Evolutionary conservation across 2,797 vertebrate genomes (phyloP), one percentile per base, ranked within the genome.

Genomic region (Phoxinus dragarum): DNA sequence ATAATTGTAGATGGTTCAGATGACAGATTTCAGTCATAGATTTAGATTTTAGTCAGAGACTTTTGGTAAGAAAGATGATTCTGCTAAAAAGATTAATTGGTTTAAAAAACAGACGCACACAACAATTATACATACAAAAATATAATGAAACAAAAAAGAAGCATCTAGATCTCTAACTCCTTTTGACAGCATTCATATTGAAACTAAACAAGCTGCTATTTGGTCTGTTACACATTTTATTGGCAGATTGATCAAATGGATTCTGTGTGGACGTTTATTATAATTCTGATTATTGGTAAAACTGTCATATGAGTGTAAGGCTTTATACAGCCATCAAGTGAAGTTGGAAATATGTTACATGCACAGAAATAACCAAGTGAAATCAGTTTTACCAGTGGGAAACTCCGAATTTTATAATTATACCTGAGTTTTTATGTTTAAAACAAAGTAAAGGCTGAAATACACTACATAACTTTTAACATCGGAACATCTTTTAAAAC

Each of bases 1-100:
- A 89, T 54, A 19, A 49, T 90, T 88, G 90, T 90, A 90, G 89
- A 88, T 82, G 47, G 83, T 87, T 88, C 79, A 88, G 11, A 6
- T 76, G 3, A 56, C 34, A 54, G 73, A 49, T 49, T 49, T 74
- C n/a, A 31, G 71, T 7, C 10, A 14, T n/a, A 71, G 23, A n/a
- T 71, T 71, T 42, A 27, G 36, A 40, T 6, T n/a, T 44, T 44
- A 72, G 23, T 72, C 23, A 12, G 1, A 47, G 1, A 6, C 5
- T 42, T 74, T 74, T 38, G 16, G 11, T 44, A 17, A 31, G n/a
- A 73, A 73, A 19, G 14, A 49, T 49, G 2, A 54, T 7, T 54
- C 19, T 75, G 19, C 31, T 38, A 38, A 54, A 74, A 54, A 14
- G n/a, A 19, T 27, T 16, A 1, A 44, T 16, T 27, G 16, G 12